These are phyloP conservation scores for Graphium colonna DNA, from an alignment of 2,888 invertebrate species.

Conservation along the genomic window DNA sequence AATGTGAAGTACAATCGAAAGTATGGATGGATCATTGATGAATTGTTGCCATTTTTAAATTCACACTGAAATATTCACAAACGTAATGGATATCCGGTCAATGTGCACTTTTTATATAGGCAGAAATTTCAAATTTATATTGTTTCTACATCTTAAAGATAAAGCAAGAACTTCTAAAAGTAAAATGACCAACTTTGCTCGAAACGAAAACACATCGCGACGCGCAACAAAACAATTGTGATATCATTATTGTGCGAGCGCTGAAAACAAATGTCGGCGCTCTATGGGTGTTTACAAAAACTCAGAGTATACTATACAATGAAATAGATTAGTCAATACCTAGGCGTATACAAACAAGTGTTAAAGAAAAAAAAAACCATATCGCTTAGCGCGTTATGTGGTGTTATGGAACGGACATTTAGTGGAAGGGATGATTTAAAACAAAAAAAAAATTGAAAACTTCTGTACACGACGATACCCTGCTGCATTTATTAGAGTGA, in stretches of 20 bases:
- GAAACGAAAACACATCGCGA: too few relatives aligned
- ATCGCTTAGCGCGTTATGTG: constrained; percentile 66
- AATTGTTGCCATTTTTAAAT: too few relatives aligned
- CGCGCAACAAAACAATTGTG: too few relatives aligned
- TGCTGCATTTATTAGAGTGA: neutral
- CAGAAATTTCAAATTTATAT: too few relatives aligned
- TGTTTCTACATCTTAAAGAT: too few relatives aligned
- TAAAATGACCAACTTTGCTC: neutral
- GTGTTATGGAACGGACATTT: constrained; percentile 42
- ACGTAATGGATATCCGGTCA: too few relatives aligned
- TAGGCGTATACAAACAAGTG: constrained; percentile 74
- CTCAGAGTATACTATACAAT: constrained; percentile 29
- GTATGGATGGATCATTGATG: too few relatives aligned
- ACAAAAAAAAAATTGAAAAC: constrained; percentile 19
- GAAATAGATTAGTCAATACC: constrained; percentile 67
- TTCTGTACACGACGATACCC: constrained; percentile 5
- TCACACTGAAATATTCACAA: too few relatives aligned
- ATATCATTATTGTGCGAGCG: constrained; percentile 31
- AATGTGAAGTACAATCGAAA: too few relatives aligned
- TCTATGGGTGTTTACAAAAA: constrained; percentile 35
- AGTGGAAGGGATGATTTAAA: constrained; percentile 1
- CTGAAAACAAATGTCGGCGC: constrained; percentile 9
- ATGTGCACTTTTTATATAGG: too few relatives aligned
- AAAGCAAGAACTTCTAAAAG: too few relatives aligned
- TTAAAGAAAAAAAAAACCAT: constrained; percentile 68